A percentile compares a stretch with the other conserved stretches of the same genome.
Evolutionary conservation across 2,888 invertebrate species (phyloP).

Genomic region (Anticlea derivata): DNA sequence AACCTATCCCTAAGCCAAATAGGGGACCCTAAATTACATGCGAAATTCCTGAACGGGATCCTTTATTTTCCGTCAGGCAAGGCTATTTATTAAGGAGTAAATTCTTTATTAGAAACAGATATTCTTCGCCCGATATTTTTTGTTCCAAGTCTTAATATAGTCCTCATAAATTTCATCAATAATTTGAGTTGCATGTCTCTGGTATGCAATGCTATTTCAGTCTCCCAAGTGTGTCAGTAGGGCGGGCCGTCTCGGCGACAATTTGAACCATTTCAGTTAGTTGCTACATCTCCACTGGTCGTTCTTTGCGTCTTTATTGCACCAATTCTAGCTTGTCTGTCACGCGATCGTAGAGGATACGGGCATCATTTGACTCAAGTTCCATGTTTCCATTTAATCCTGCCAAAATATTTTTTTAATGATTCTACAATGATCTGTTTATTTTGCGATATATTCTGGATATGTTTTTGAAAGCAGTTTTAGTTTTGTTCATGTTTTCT

Average conservation of each 20-base stretch:
- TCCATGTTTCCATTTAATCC: neutral
- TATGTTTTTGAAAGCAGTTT: neutral
- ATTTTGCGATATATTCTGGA: too few relatives aligned
- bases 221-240: conserved; percentile 71
- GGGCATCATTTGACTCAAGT: conserved; percentile 3
- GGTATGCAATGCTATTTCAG: conserved; percentile 69
- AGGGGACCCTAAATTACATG: too few relatives aligned
- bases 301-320: conserved; percentile 45
- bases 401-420: too few relatives aligned
- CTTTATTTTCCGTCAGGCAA: too few relatives aligned
- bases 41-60: too few relatives aligned
- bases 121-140: neutral
- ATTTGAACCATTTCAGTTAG: conserved; percentile 55
- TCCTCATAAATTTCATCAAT: conserved; percentile 11
- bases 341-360: conserved; percentile 22
- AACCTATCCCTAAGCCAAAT: too few relatives aligned
- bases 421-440: too few relatives aligned
- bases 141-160: conserved; percentile 1
- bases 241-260: conserved; percentile 67
- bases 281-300: conserved; percentile 44
- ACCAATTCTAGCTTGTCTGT: conserved; percentile 48
- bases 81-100: too few relatives aligned
- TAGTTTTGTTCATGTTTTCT: neutral
- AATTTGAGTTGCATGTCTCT: conserved; percentile 36
- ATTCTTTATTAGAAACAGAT: neutral